phyloP scores from a whole-genome alignment of 2,797 vertebrate genomes.

The Sandelia bainsii region DNA sequence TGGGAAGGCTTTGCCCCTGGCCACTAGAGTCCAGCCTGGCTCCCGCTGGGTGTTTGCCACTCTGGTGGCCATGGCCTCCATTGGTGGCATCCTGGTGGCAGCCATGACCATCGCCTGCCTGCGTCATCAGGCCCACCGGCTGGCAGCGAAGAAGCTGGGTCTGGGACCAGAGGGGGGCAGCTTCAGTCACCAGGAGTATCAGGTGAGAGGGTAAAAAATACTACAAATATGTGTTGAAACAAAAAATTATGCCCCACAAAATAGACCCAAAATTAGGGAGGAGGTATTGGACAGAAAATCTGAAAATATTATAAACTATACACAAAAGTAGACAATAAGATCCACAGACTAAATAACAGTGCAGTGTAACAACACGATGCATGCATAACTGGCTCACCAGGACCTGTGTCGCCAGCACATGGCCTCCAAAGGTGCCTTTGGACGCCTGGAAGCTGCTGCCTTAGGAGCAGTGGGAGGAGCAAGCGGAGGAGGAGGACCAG shows the following conservation, averaged over 20 bases:
- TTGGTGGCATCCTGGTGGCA: slow-evolving; percentile 88
- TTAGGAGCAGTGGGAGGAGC: slow-evolving; percentile 73
- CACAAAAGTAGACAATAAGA: neutral
- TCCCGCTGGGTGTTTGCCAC: slow-evolving; percentile 90
- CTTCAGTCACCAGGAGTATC: slow-evolving; percentile 93
- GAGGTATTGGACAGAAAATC: too few species aligned
- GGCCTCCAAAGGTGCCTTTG: slow-evolving; percentile 93
- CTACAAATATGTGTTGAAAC: too few species aligned
- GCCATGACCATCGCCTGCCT: slow-evolving; percentile 88
- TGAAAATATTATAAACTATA: too few species aligned
- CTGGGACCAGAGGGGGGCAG: slow-evolving; percentile 91
- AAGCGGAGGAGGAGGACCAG: slow-evolving; percentile 21
- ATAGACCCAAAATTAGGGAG: too few species aligned
- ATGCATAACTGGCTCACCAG: slow-evolving; percentile 77
- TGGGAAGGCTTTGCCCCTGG: slow-evolving; percentile 77
- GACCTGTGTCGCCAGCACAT: slow-evolving; percentile 98
- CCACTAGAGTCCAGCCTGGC: slow-evolving; percentile 76
- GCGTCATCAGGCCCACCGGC: slow-evolving; percentile 88
- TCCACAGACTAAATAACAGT: neutral
- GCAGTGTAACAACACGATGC: slow-evolving; percentile 19
- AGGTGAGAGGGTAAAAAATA: slow-evolving; percentile 80
- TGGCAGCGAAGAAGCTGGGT: slow-evolving; percentile 91
- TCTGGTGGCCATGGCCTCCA: slow-evolving; percentile 89
- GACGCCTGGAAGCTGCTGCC: slow-evolving; percentile 83
- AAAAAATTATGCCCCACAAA: too few species aligned